A percentile compares a stretch with the other conserved stretches of the same genome.
Conservation (phyloP, 1,140 invertebrate species). For the Eurosta solidaginis region DNA sequence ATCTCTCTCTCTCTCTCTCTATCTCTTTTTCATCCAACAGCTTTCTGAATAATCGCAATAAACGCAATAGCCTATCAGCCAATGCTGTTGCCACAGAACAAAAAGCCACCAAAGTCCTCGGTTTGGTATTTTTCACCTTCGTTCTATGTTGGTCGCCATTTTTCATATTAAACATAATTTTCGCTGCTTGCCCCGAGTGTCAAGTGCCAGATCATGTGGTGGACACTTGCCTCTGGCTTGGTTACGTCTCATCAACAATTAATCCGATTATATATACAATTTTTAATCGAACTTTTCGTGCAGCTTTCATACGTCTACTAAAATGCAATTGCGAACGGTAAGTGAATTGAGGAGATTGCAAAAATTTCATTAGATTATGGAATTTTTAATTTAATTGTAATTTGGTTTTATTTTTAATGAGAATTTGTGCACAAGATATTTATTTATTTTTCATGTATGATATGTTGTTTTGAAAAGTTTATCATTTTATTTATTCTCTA, state of each 20-base stretch:
- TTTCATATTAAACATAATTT: conserved; percentile 83
- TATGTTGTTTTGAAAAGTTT: no score
- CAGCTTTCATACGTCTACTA: conserved; percentile 79
- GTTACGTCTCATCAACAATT: conserved; percentile 86
- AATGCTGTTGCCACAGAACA: conserved; percentile 82
- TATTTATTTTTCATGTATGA: no score
- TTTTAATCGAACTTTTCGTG: conserved; percentile 85
- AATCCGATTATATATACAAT: conserved; percentile 87
- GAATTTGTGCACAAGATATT: no score
- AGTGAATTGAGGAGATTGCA: conserved; percentile 35
- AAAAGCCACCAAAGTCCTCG: conserved; percentile 81
- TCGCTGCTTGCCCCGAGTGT: conserved; percentile 75
- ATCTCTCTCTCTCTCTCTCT: not conserved
- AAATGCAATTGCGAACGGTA: conserved; percentile 77
- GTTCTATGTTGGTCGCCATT: conserved; percentile 91
- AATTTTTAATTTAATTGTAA: no score
- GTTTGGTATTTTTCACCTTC: conserved; percentile 88
- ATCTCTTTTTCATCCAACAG: conserved; percentile 54
- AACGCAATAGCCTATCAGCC: conserved; percentile 70
- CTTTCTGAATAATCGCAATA: conserved; percentile 69
- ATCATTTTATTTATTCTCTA: no score
- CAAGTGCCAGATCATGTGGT: conserved; percentile 70
- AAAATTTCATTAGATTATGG: not conserved
- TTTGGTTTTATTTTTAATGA: no score
- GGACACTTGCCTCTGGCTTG: conserved; percentile 82